These are phyloP conservation scores for Anoplolepis gracilipes DNA, from an alignment of 1,140 invertebrate genomes.

Conservation along the genomic window DNA sequence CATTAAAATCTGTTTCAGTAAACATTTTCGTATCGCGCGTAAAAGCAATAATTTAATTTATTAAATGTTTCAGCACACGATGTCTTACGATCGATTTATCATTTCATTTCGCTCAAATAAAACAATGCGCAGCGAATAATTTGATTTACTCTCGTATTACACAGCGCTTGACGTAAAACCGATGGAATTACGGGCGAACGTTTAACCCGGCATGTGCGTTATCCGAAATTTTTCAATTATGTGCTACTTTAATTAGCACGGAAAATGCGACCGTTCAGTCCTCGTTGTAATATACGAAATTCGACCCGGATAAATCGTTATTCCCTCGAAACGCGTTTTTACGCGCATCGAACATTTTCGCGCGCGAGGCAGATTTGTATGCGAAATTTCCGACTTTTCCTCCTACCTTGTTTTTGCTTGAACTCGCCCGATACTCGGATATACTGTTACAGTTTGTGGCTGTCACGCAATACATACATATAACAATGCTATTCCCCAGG, in stretches of 20 bases:
- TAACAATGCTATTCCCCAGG: conserved; percentile 37
- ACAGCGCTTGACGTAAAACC: conserved; percentile 47
- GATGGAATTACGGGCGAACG: conserved; percentile 46
- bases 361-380: conserved; percentile 10
- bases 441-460: conserved; percentile 41
- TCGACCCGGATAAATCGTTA: conserved; percentile 31
- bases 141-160: conserved; percentile 52
- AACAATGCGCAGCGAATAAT: conserved; percentile 46
- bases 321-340: conserved; percentile 38
- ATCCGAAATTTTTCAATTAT: conserved; percentile 70
- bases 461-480: conserved; percentile 56
- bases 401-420: neutral
- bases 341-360: conserved; percentile 59
- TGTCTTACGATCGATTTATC: conserved; percentile 60
- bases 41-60: conserved; percentile 48
- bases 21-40: neutral
- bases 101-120: conserved; percentile 34
- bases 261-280: conserved; percentile 60
- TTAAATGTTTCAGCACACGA: conserved; percentile 24
- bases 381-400: conserved; percentile 59
- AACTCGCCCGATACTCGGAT: conserved; percentile 12
- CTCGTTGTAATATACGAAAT: conserved; percentile 50
- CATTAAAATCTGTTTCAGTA: conserved; percentile 41
- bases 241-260: conserved; percentile 63
- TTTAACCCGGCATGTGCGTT: conserved; percentile 45